Percentiles rank a stretch among this genome's conserved stretches.
These are phyloP conservation scores for Spermophilus dauricus DNA, from an alignment of 2,113 vertebrate genomes.

Conservation along the genomic window DNA sequence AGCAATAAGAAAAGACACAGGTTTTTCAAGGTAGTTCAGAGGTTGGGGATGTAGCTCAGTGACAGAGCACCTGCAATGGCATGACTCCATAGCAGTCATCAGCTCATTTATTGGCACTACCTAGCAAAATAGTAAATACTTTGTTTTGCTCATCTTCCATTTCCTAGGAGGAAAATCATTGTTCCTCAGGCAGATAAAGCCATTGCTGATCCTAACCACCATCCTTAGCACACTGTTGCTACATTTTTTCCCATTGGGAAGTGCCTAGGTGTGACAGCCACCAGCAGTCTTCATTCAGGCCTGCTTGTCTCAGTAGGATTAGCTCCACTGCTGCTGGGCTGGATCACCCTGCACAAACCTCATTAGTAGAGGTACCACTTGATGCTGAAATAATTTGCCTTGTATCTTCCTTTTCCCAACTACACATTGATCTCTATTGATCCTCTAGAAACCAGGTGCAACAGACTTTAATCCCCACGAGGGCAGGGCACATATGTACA, in stretches of 20 bases:
- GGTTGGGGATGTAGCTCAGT: neutral
- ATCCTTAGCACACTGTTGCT: neutral
- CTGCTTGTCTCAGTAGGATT: neutral
- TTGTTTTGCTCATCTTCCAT: neutral
- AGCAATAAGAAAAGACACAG: rapidly evolving
- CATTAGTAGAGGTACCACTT: neutral
- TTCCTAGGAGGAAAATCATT: neutral
- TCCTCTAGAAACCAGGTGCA: neutral
- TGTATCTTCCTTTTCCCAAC: neutral
- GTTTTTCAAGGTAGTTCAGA: neutral
- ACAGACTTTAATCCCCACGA: neutral
- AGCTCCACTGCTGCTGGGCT: neutral
- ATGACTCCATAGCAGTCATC: rapidly evolving
- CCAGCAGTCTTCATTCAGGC: neutral
- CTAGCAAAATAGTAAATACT: neutral
- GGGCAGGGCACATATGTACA: neutral
- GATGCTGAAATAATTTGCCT: neutral
- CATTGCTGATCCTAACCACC: too few relatives aligned
- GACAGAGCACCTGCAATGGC: neutral
- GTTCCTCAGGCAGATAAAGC: neutral
- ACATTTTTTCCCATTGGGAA: neutral
- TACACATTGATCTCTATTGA: neutral
- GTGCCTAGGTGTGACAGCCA: too few relatives aligned
- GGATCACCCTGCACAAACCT: neutral
- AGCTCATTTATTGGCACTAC: neutral